A percentile compares a stretch with the other conserved stretches of the same genome.
phyloP scores from a whole-genome alignment of 2,113 vertebrate species.

The Prunella fulvescens region DNA sequence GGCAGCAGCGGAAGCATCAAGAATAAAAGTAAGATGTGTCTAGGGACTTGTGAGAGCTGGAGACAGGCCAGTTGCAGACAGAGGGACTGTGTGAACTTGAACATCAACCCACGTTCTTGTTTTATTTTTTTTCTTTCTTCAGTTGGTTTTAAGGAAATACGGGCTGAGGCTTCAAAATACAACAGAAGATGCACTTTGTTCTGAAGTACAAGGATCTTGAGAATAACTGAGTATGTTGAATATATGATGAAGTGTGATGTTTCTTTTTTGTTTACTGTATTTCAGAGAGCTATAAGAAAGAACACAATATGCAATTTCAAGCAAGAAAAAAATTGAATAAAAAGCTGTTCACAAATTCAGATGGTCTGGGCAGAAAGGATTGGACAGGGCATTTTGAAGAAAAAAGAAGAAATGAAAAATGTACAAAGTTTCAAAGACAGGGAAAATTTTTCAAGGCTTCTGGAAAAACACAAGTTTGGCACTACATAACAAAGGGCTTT shows the following conservation, averaged over 20 bases:
- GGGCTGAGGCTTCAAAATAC: background rate
- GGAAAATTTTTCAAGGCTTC: background rate
- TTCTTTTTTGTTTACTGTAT: background rate
- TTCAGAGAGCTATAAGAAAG: background rate
- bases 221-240: background rate
- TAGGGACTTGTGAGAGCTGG: background rate
- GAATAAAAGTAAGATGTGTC: background rate
- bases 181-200: background rate
- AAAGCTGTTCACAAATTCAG: background rate
- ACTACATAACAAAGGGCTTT: background rate
- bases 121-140: background rate
- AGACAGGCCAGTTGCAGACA: background rate
- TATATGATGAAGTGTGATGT: background rate
- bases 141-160: background rate
- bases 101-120: background rate
- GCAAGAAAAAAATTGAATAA: background rate
- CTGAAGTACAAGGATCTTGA: background rate
- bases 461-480: background rate
- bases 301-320: background rate
- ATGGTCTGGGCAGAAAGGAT: background rate
- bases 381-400: background rate
- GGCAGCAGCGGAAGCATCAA: background rate
- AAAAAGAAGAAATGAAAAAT: background rate
- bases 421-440: background rate
- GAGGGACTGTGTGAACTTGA: slow-evolving; percentile 27